Evolutionary conservation across 37 sponge, comb jelly and placozoan species (phyloP).

Genomic region (Hexactinellida sp.): DNA sequence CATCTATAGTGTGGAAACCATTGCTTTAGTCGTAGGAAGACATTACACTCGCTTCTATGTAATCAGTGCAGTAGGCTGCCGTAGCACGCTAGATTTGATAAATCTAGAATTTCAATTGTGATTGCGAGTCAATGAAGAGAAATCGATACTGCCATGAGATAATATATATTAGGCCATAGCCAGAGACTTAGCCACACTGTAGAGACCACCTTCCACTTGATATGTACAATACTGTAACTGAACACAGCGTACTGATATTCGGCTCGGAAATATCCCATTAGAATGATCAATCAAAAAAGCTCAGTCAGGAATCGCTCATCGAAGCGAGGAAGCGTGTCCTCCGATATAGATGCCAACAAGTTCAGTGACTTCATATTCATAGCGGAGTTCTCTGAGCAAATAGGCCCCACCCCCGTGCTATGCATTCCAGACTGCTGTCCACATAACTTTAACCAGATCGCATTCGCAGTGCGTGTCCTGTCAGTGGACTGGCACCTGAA

Average conservation of each 20-base stretch:
- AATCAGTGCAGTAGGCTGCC: not conserved
- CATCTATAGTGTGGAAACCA: too few species aligned
- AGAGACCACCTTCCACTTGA: too few species aligned
- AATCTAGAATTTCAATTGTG: not conserved
- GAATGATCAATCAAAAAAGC: too few species aligned
- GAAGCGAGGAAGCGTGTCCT: not conserved
- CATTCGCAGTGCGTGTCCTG: not conserved
- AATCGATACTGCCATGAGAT: slow-evolving; percentile 6
- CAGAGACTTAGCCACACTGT: too few species aligned
- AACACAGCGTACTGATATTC: too few species aligned
- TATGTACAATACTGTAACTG: too few species aligned
- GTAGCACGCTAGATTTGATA: not conserved
- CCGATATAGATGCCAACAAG: not conserved
- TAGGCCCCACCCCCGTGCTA: not conserved
- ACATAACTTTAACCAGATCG: not conserved
- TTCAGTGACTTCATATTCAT: not conserved
- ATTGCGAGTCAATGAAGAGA: not conserved
- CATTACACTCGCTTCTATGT: not conserved
- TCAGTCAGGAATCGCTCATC: too few species aligned
- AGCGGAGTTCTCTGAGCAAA: not conserved
- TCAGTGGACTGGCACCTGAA: slow-evolving; percentile 4
- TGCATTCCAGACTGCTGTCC: slow-evolving; percentile 4
- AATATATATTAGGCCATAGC: not conserved
- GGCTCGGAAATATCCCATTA: too few species aligned
- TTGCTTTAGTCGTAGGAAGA: not conserved